phyloP scores from a whole-genome alignment of 1,140 invertebrate species.

The Phymastichus coffea region DNA sequence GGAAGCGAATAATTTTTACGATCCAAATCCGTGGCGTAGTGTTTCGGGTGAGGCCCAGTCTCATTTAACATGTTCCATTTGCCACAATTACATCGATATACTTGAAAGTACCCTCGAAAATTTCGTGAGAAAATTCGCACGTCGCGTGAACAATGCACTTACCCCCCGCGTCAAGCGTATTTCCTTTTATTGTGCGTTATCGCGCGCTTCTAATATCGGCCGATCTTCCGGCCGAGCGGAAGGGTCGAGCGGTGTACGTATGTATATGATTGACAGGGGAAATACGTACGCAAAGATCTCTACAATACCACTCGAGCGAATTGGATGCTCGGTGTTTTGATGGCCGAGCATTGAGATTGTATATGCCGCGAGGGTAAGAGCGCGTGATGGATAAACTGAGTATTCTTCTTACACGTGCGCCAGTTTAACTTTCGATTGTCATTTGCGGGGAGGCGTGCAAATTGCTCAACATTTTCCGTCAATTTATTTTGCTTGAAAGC shows the following conservation, averaged over 20 bases:
- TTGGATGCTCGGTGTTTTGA: conserved; percentile 9
- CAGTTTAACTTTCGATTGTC: too few relatives aligned
- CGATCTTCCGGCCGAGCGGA: conserved; percentile 15
- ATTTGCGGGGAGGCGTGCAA: too few relatives aligned
- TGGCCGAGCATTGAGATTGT: neutral
- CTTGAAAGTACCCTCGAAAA: too few relatives aligned
- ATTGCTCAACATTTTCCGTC: too few relatives aligned
- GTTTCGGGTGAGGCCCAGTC: too few relatives aligned
- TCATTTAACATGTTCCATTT: too few relatives aligned
- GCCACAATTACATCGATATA: conserved; percentile 23
- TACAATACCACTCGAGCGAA: conserved; percentile 8
- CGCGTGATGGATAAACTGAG: conserved; percentile 18
- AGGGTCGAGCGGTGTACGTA: neutral
- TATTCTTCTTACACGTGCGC: conserved; percentile 28
- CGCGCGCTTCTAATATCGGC: conserved; percentile 20
- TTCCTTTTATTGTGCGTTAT: conserved; percentile 30
- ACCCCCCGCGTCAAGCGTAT: neutral
- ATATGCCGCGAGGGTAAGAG: neutral
- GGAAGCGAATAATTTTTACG: conserved; percentile 8
- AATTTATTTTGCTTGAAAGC: too few relatives aligned
- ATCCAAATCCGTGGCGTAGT: neutral
- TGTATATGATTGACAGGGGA: conserved; percentile 26
- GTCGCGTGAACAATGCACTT: too few relatives aligned
- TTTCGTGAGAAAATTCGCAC: conserved; percentile 30
- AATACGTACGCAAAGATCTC: neutral